Evolutionary conservation across 2,797 vertebrate genomes (phyloP), one percentile per base, ranked within the genome.

Genomic region (Perodicticus potto): DNA sequence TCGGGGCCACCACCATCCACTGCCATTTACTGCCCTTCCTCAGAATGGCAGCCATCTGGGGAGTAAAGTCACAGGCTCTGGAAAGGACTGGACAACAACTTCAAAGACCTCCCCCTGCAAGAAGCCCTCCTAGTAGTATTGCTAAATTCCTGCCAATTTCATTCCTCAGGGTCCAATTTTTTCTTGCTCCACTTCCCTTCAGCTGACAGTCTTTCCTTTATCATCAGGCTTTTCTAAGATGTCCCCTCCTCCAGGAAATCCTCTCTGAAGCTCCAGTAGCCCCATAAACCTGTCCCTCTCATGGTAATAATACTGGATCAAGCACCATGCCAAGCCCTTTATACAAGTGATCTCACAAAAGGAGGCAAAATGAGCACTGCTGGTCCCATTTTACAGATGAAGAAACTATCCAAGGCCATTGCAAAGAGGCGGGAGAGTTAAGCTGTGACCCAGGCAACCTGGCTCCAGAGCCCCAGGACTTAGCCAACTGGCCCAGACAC

Each of bases 1-100:
- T 57, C 98, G 95, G 12, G 98, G 29, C 63, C 74, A 57, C 65
- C 0, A 22, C 92, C 63, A 49, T 55, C 83, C 59, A 70, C 78
- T 29, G 72, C 57, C 34, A 22, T 34, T 2, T 0, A 17, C 40
- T 5, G 72, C 43, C 88, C 23, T 91, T 72, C 91, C 57, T 92
- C 91, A 27, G 89, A 17, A 27, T 0, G 0, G 49, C 77, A 17
- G 65, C 76, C 70, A 27, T 55, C 59, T 32, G 11, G 19, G 69
- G 43, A 32, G 27, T 3, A 14, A 29, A 70, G 72, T 70, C 0
- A 0, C 17, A 6, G 59, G 19, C 65, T 80, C 57, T 32, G 70
- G 76, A 91, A 81, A 63, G 84, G 88, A 73, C 20, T 40, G 7
- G 43, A 84, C 1, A 13, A 74, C 19, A 32, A 55, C 32, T 61